A percentile compares a stretch with the other conserved stretches of the same genome.
Evolutionary conservation across 2,888 invertebrate species (phyloP).

Genomic region (Mythimna impura): DNA sequence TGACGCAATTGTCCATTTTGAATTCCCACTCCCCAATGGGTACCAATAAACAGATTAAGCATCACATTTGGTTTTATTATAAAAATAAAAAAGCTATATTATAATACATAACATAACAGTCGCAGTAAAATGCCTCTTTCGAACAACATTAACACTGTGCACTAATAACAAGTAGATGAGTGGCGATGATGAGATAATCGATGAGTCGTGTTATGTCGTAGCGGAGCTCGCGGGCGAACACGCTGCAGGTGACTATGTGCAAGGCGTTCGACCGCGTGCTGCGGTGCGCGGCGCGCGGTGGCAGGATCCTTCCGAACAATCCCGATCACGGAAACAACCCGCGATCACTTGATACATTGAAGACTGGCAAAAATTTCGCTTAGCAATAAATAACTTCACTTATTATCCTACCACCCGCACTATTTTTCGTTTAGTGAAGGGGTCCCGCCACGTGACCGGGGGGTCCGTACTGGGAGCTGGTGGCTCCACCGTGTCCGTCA

Average conservation of each 20-base stretch:
- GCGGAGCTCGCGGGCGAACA: slow-evolving; percentile 74
- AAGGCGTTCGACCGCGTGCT: slow-evolving; percentile 77
- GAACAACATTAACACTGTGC: slow-evolving; percentile 88
- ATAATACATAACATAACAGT: slow-evolving; percentile 89
- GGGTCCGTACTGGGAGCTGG: slow-evolving; percentile 88
- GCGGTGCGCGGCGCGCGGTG: slow-evolving; percentile 61
- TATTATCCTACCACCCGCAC: slow-evolving; percentile 77
- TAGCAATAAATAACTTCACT: slow-evolving; percentile 79
- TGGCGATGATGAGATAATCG: slow-evolving; percentile 77
- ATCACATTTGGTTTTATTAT: slow-evolving; percentile 86
- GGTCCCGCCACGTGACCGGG: slow-evolving; percentile 88
- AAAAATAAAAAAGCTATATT: slow-evolving; percentile 87
- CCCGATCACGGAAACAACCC: slow-evolving; percentile 28
- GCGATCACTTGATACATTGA: slow-evolving; percentile 37
- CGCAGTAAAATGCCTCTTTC: slow-evolving; percentile 84
- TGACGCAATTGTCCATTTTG: slow-evolving; percentile 77
- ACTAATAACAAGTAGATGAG: slow-evolving; percentile 88
- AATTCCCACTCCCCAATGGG: slow-evolving; percentile 69
- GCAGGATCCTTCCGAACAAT: slow-evolving; percentile 60
- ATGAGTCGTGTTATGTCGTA: slow-evolving; percentile 71
- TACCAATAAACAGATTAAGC: slow-evolving; percentile 80
- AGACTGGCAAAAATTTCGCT: slow-evolving; percentile 66
- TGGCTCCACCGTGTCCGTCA: slow-evolving; percentile 80
- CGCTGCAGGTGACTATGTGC: slow-evolving; percentile 83
- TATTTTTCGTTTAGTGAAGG: slow-evolving; percentile 80